phyloP scores from a whole-genome alignment of 2,888 invertebrate genomes.

The Drosophila acutilabella region DNA sequence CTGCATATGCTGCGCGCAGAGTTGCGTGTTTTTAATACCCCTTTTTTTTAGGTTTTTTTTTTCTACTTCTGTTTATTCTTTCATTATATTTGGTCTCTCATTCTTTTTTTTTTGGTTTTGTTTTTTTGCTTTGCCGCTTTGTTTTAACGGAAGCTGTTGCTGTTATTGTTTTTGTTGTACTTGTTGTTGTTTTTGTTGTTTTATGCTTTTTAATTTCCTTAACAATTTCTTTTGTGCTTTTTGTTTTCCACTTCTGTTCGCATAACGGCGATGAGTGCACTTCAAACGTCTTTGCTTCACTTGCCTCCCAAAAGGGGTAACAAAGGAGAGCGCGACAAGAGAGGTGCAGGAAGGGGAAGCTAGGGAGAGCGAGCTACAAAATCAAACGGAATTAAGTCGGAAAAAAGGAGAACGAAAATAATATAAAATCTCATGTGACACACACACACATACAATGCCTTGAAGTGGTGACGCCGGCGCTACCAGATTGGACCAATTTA shows the following conservation, averaged over 20 bases:
- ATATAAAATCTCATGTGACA: constrained; percentile 68
- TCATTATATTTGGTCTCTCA: constrained; percentile 7
- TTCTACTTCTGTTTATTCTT: background rate
- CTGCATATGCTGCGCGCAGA: constrained; percentile 62
- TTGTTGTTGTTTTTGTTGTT: constrained; percentile 43
- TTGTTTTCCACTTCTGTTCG: constrained; percentile 62
- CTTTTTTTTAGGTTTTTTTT: constrained; percentile 14
- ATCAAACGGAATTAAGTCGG: constrained; percentile 35
- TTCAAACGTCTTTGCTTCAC: constrained; percentile 70
- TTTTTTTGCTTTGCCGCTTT: constrained; percentile 34
- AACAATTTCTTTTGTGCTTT: constrained; percentile 78
- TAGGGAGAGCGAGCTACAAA: constrained; percentile 6
- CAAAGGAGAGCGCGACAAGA: background rate
- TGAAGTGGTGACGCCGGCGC: constrained; percentile 58
- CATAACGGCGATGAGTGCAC: constrained; percentile 71
- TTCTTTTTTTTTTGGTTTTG: constrained; percentile 11
- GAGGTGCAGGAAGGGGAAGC: background rate
- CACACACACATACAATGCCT: constrained; percentile 55
- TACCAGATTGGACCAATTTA: constrained; percentile 68
- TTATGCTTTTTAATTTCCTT: constrained; percentile 82
- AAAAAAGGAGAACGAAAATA: constrained; percentile 6
- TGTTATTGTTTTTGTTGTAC: constrained; percentile 72
- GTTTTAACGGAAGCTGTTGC: constrained; percentile 81
- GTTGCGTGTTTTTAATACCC: constrained; percentile 54
- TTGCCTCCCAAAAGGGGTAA: constrained; percentile 36